Conservation (phyloP, 2,113 vertebrate species). For the Cinclus mexicanus region DNA sequence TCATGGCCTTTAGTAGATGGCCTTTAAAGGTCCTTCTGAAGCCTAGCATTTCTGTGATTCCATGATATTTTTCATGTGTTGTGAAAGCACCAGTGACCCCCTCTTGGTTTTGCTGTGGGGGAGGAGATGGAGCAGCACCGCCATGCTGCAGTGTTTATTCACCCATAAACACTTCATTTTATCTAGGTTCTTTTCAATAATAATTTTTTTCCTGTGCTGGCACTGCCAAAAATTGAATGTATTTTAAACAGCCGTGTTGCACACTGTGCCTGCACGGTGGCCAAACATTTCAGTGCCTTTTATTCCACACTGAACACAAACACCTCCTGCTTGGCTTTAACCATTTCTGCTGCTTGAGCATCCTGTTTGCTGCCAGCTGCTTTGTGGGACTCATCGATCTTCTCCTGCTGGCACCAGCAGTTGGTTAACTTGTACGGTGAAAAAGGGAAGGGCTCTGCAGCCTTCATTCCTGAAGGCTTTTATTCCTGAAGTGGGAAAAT, state of each 20-base stretch:
- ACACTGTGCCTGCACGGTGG: not conserved
- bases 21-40: not conserved
- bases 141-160: not conserved
- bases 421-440: not conserved
- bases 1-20: not conserved
- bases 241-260: not conserved
- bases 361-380: not conserved
- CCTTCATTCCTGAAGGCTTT: not conserved
- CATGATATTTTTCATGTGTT: not conserved
- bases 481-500: not conserved
- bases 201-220: not conserved
- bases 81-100: not conserved
- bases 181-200: not conserved
- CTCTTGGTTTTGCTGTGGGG: not conserved
- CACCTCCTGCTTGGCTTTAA: not conserved
- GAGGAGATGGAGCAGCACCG: not conserved
- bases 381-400: accelerated
- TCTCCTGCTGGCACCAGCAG: not conserved
- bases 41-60: not conserved
- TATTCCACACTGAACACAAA: not conserved
- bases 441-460: not conserved
- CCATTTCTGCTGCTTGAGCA: not conserved
- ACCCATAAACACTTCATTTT: not conserved
- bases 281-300: not conserved
- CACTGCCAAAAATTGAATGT: not conserved